These are phyloP conservation scores for Lepidocolaptes lacrymiger DNA, from an alignment of 2,797 vertebrate species.

Conservation along the genomic window DNA sequence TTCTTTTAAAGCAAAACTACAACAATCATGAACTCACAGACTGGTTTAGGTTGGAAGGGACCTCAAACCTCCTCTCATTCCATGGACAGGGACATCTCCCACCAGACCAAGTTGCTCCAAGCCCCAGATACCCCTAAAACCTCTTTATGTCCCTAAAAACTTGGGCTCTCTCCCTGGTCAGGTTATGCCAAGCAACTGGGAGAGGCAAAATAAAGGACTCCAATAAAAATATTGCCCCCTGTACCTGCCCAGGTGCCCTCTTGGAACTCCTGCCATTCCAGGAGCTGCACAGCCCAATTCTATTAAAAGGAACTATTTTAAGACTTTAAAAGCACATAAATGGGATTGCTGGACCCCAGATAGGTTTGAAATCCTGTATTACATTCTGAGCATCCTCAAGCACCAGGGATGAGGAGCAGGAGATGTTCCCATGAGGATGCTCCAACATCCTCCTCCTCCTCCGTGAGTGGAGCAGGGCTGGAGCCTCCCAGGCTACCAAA, in stretches of 20 bases:
- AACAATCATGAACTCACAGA: not conserved
- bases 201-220: not conserved
- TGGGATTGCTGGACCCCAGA: not conserved
- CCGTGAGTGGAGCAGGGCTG: fast-evolving
- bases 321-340: not conserved
- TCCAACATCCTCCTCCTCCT: not conserved
- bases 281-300: not conserved
- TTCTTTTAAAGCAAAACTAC: no score
- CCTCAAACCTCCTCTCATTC: not conserved
- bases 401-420: not conserved
- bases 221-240: not conserved
- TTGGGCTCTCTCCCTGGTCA: not conserved
- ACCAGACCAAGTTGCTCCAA: not conserved
- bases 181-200: not conserved
- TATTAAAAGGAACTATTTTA: not conserved
- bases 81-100: not conserved
- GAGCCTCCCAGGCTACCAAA: not conserved
- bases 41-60: not conserved
- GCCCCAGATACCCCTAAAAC: not conserved
- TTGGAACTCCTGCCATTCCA: not conserved
- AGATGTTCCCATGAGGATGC: not conserved
- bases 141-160: not conserved
- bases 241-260: not conserved
- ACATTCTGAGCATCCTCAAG: not conserved
- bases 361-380: not conserved